Evolutionary conservation across 1,140 invertebrate genomes (phyloP).

Genomic region (Aradophagus sp.): DNA sequence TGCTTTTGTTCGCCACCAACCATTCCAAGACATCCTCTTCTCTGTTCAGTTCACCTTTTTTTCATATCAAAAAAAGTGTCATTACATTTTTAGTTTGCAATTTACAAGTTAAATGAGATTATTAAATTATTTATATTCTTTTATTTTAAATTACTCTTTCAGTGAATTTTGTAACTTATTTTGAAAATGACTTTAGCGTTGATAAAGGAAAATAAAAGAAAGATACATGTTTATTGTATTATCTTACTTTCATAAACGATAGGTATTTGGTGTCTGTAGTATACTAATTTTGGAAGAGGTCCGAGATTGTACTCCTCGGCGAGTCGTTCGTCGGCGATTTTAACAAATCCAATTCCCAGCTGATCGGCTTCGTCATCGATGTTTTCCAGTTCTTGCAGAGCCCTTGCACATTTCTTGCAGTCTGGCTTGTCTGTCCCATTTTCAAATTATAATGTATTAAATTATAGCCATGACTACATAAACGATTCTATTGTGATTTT

Average conservation of each 20-base stretch:
- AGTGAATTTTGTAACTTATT: slow-evolving; percentile 47
- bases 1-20: slow-evolving; percentile 93
- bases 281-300: slow-evolving; percentile 90
- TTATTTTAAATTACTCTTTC: no score
- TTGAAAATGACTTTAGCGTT: background rate
- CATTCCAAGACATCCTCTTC: slow-evolving; percentile 96
- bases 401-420: slow-evolving; percentile 93
- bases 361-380: slow-evolving; percentile 97
- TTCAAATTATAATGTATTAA: slow-evolving; percentile 60
- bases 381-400: slow-evolving; percentile 92
- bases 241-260: slow-evolving; percentile 92
- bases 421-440: slow-evolving; percentile 89
- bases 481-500: no score
- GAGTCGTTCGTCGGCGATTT: slow-evolving; percentile 92
- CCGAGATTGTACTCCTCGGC: slow-evolving; percentile 95
- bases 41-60: slow-evolving; percentile 89
- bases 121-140: no score
- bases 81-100: no score
- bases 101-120: no score
- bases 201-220: background rate
- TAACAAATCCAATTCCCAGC: slow-evolving; percentile 94
- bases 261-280: slow-evolving; percentile 95
- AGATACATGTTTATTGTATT: background rate
- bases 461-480: slow-evolving; percentile 6
- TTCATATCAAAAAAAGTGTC: no score